Evolutionary conservation across 1,140 invertebrate species (phyloP), one percentile per base, ranked within the genome.

Genomic region (Chironomus tepperi): DNA sequence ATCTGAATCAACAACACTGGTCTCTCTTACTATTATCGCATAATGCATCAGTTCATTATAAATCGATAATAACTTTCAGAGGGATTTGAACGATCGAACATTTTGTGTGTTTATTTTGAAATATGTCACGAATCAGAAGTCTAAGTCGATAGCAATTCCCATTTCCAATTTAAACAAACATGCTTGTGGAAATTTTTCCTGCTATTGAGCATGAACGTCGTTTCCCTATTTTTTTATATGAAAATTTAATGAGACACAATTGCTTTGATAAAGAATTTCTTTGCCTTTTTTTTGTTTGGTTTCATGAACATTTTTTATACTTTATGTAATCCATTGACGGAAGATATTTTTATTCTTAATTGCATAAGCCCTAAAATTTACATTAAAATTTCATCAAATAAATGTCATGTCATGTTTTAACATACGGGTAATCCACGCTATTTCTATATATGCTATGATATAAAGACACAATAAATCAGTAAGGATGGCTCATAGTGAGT

Each of bases 381-480:
- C 65, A 70, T 70, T 70, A 70, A 70, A 70, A 70, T 18, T 70
- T 70, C 65, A 70, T 70, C 18, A 70, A 70, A 70, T 21, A 70
- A 57, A 57, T 57, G 47, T 57, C 47, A 15, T 57, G 47, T 57
- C 47, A 57, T 57, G 47, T 57, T 57, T 57, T n/a, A 57, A n/a
- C 47, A 57, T 57, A 12, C 47, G 47, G 47, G 47, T 57, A 57
- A 57, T 57, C 47, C 47, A 57, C 12, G 12, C 7, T 57, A 12
- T 57, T n/a, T 57, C 47, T 57, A n/a, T 57, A 47, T 15, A 15
- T 34, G 24, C 24, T 34, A 34, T 34, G 24, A 34, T 34, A 34
- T 34, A 34, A 34, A 34, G 24, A 34, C 5, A 34, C 24, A 34
- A 34, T 34, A 34, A 34, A 2, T 5, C 2, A 34, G 24, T 34